These are phyloP conservation scores for Trissolcus basalis DNA, from an alignment of 1,140 invertebrate species.

Conservation along the genomic window DNA sequence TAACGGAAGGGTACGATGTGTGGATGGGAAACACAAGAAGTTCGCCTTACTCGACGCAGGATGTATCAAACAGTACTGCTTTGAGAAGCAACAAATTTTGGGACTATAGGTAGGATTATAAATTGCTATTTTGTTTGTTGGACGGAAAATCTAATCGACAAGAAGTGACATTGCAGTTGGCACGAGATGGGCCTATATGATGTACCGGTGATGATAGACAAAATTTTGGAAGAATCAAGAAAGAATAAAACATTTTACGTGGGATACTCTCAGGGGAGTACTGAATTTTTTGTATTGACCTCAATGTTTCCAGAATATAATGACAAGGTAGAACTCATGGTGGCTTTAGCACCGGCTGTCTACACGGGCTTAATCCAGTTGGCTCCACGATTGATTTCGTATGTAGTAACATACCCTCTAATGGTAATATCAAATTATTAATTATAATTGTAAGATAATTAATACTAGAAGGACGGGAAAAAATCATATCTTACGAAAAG, in stretches of 20 bases:
- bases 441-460: no score
- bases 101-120: conserved; percentile 78
- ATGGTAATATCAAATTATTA: conserved; percentile 28
- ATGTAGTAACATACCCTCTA: conserved; percentile 16
- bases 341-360: conserved; percentile 78
- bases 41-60: conserved; percentile 78
- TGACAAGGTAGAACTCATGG: conserved; percentile 74
- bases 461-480: no score
- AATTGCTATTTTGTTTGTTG: background rate
- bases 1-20: conserved; percentile 85
- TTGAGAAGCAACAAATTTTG: conserved; percentile 79
- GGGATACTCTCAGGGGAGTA: conserved; percentile 84
- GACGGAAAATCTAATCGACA: conserved; percentile 8
- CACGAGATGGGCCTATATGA: conserved; percentile 81
- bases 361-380: conserved; percentile 54
- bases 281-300: conserved; percentile 74
- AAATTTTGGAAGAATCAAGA: conserved; percentile 74
- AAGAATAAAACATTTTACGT: conserved; percentile 78
- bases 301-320: conserved; percentile 78
- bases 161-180: conserved; percentile 65
- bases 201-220: conserved; percentile 79
- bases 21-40: conserved; percentile 85
- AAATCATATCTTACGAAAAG: no score
- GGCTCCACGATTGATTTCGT: conserved; percentile 1
- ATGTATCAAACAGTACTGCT: conserved; percentile 60